Percentiles rank a stretch among this genome's conserved stretches.
Conservation (phyloP, 2,888 invertebrate genomes). For the Platypus cylindrus region DNA sequence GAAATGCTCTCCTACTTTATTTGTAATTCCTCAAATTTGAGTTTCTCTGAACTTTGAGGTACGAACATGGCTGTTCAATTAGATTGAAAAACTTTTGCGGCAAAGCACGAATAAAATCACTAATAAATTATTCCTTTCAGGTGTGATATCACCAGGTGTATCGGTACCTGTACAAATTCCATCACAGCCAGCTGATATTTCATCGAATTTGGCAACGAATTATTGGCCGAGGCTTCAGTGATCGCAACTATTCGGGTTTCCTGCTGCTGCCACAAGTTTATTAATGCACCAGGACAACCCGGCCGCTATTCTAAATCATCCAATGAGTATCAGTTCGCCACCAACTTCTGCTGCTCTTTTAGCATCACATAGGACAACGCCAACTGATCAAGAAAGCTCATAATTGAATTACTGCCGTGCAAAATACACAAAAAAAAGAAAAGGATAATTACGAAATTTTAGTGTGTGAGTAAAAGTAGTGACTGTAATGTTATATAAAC, state of each 20-base stretch:
- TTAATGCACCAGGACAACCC: constrained; percentile 54
- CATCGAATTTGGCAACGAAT: constrained; percentile 54
- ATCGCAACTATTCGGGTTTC: constrained; percentile 84
- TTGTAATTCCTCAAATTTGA: too few relatives aligned
- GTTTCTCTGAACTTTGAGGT: too few relatives aligned
- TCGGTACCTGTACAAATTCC: constrained; percentile 88
- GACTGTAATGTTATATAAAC: too few relatives aligned
- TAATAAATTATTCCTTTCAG: constrained; percentile 39
- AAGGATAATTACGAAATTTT: too few relatives aligned
- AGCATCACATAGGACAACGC: constrained; percentile 9
- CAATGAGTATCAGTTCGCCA: constrained; percentile 11
- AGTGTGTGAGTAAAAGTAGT: too few relatives aligned
- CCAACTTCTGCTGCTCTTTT: constrained; percentile 8
- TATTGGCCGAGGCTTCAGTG: constrained; percentile 90
- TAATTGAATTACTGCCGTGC: too few relatives aligned
- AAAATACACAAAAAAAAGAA: too few relatives aligned
- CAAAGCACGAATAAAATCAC: too few relatives aligned
- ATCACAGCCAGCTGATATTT: constrained; percentile 61
- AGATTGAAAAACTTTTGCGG: too few relatives aligned
- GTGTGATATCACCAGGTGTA: constrained; percentile 85
- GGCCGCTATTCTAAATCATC: constrained; percentile 24
- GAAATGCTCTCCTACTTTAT: too few relatives aligned
- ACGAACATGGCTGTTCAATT: too few relatives aligned
- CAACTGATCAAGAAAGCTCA: constrained; percentile 11
- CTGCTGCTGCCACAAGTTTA: constrained; percentile 59